Evolutionary conservation across 2,113 vertebrate genomes (phyloP), one percentile per base, ranked within the genome.

Genomic region (Bambusicola thoracicus): DNA sequence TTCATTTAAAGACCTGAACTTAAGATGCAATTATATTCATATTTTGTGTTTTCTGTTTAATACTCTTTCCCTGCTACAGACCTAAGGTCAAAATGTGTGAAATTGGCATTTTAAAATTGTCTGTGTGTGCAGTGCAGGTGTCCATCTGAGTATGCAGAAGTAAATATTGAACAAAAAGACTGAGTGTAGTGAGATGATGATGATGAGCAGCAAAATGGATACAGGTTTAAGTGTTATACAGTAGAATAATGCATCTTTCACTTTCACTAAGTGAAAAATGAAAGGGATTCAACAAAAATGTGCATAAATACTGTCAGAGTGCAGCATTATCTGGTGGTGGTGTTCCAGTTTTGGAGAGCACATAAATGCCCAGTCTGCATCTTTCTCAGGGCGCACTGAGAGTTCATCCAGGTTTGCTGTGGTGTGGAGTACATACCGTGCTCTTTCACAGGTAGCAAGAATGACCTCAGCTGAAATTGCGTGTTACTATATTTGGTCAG

Each of bases 111-210:
- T 98, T 95, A 95, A 98, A 97, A 96, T 86, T 87, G 66, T 85
- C 95, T 96, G 88, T 94, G 93, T 97, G 81, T 93, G 86, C 95
- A 96, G 72, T 93, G 94, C 48, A 9, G 44, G 84, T 94, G 94
- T 96, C 96, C 97, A 98, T 94, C 87, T 92, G 96, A 97, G 94
- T 75, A 92, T 87, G 93, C 96, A 98, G 95, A 98, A 98, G 96
- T 97, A 96, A 95, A 94, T 97, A 96, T 92, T 97, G 97, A 97
- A 98, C 95, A 98, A 85, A 94, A 97, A 41, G 44, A 86, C 94
- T 76, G 85, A 95, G 81, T 94, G 90, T 97, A 76, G 75, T 97
- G 90, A 93, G 85, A 87, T 81, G 2, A 15, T 69, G 16, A 19
- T 58, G 51, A 38, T 48, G 32, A 38, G 1, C 32, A 53, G 30